These are phyloP conservation scores for Gambelia wislizenii DNA, from an alignment of 2,797 vertebrate genomes.

Conservation along the genomic window DNA sequence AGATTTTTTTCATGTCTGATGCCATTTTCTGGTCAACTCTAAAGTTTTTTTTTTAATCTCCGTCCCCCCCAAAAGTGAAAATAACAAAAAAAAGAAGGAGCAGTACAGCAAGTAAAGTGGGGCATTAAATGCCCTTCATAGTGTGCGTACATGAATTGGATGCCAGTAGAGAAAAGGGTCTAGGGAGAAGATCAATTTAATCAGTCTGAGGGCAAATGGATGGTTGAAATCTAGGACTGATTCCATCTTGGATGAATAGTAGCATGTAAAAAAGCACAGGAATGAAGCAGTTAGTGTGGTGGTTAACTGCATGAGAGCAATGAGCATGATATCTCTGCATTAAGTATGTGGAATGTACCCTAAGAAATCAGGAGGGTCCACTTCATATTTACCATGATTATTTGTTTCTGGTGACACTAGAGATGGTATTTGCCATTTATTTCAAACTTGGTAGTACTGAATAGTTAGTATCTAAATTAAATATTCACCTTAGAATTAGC, in stretches of 20 bases:
- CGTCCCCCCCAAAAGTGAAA: no score
- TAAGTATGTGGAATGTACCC: background rate
- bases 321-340: background rate
- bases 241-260: background rate
- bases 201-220: background rate
- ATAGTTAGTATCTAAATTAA: background rate
- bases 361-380: background rate
- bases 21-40: no score
- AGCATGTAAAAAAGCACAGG: background rate
- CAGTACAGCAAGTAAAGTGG: no score
- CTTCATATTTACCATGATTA: background rate
- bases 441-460: background rate
- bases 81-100: no score
- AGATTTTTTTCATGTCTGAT: no score
- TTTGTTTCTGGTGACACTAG: background rate
- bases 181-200: background rate
- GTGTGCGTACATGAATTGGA: background rate
- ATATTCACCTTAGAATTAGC: background rate
- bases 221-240: conserved; percentile 19
- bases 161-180: background rate
- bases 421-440: background rate
- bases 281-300: background rate
- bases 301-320: background rate
- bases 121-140: background rate
- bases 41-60: no score